Evolutionary conservation across 2,888 invertebrate species (phyloP), one percentile per base, ranked within the genome.

Genomic region (Mesopsocus fuscifrons): DNA sequence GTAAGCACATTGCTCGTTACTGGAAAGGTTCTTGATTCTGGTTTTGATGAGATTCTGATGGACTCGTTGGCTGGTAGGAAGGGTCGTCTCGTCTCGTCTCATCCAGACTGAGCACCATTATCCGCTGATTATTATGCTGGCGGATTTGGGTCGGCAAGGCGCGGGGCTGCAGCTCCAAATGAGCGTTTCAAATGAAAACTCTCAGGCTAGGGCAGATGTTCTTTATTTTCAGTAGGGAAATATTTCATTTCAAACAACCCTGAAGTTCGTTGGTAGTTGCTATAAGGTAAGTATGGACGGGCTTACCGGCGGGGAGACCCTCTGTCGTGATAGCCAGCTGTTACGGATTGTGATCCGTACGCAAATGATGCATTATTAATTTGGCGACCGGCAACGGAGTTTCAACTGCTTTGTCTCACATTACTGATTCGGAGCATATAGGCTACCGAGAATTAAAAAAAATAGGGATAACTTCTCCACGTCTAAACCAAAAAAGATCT

Each of bases 291-390:
- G 26, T 26, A 26, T 11, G 11, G 26, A 11, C 11, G 26, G 26
- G 11, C 26, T 9, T 9, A 11, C 8, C 6, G 11, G 11, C 11
- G 6, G 26, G 26, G 26, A 26, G 26, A 26, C 26, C 26, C 26
- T 11, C 20, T n/a, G 17, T 15, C 38, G 20, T 20, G 20, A 38
- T 20, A 5, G 21, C 38, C 38, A 38, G 38, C 17, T 38, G 38
- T 21, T 17, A 5, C 38, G 16, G 3, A 20, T 38, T 20, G 8
- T 38, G 38, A 38, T 38, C 38, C 17, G 20, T 38, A 38, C 38
- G 9, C 20, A 38, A 38, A 38, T 38, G 17, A 38, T 38, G 38
- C 34, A 34, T 34, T 38, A 38, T 38, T 38, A 38, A 38, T 38
- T 20, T 38, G 26, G 26, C 26, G 26, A 26, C 8, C 6, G 6